Conservation (phyloP, 2,113 vertebrate genomes). For the Ammodytes dubius region DNA sequence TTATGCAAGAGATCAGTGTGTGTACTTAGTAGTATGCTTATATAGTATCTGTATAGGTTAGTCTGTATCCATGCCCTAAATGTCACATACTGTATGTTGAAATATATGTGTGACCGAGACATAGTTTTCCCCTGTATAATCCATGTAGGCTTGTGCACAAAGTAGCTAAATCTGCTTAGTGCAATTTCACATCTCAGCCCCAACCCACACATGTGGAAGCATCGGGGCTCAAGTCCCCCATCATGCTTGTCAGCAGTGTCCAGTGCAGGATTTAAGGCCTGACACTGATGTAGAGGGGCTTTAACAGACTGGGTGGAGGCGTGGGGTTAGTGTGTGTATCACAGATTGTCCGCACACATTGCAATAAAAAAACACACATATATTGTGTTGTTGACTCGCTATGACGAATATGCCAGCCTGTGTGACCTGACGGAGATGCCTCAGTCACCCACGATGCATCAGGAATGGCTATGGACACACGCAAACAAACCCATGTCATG, state of each 20-base stretch:
- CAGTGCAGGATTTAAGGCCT: constrained; percentile 45
- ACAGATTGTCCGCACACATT: background rate
- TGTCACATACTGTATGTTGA: constrained; percentile 11
- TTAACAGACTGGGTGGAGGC: constrained; percentile 42
- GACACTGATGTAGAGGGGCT: constrained; percentile 52
- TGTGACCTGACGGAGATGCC: constrained; percentile 11
- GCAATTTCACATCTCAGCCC: constrained; percentile 52
- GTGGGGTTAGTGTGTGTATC: constrained; percentile 16
- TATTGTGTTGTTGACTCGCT: background rate
- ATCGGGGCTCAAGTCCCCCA: background rate
- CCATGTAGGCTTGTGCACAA: constrained; percentile 57
- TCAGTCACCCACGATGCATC: constrained; percentile 24
- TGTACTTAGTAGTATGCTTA: background rate
- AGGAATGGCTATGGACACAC: constrained; percentile 10
- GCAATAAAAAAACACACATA: constrained; percentile 14
- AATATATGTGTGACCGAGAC: constrained; percentile 15
- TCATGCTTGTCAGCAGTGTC: constrained; percentile 41
- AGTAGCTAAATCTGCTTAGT: constrained; percentile 65
- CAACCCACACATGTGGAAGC: constrained; percentile 23
- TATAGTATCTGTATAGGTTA: background rate
- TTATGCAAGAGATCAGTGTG: constrained; percentile 1
- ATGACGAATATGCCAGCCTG: constrained; percentile 11
- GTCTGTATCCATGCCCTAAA: background rate
- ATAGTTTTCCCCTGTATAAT: constrained; percentile 47
- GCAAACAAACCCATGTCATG: constrained; percentile 34